Evolutionary conservation across 2,888 invertebrate species (phyloP).

Genomic region (Drosophila paramelanica): DNA sequence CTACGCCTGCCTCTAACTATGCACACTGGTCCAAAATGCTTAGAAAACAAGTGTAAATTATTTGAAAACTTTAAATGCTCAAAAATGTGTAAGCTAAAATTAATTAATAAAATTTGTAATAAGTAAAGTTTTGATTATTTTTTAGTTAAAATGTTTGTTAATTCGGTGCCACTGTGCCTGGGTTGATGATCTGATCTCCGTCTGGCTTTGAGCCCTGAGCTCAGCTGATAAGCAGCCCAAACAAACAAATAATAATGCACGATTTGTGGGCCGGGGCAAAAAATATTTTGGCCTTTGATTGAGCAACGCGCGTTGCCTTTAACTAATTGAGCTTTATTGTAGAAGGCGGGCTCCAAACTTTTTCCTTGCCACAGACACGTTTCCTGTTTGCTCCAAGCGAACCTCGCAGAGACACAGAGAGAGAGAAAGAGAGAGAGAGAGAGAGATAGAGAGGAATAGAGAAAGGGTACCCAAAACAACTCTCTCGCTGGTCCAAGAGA

Average conservation of each 20-base stretch:
- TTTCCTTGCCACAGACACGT: slow-evolving; percentile 53
- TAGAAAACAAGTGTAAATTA: neutral
- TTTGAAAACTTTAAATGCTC: no score
- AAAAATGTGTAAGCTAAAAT: no score
- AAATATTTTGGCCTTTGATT: slow-evolving; percentile 61
- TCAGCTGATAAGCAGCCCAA: slow-evolving; percentile 75
- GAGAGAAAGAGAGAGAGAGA: slow-evolving; percentile 1
- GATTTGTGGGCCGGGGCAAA: slow-evolving; percentile 59
- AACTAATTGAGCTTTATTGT: slow-evolving; percentile 77
- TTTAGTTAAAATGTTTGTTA: neutral
- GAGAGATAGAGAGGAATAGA: slow-evolving; percentile 8
- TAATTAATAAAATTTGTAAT: no score
- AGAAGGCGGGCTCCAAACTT: slow-evolving; percentile 51
- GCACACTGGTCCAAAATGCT: slow-evolving; percentile 44
- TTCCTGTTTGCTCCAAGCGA: slow-evolving; percentile 45
- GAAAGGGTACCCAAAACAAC: neutral
- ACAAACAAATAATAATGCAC: slow-evolving; percentile 79
- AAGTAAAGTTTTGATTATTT: no score
- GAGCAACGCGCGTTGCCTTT: slow-evolving; percentile 67
- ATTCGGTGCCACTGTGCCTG: slow-evolving; percentile 32
- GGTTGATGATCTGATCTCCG: slow-evolving; percentile 54
- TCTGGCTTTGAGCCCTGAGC: slow-evolving; percentile 32
- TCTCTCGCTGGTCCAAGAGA: neutral
- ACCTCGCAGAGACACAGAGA: slow-evolving; percentile 7
- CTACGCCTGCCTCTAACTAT: slow-evolving; percentile 66